phyloP scores from a whole-genome alignment of 1,140 invertebrate genomes.

The Telenomus remus region DNA sequence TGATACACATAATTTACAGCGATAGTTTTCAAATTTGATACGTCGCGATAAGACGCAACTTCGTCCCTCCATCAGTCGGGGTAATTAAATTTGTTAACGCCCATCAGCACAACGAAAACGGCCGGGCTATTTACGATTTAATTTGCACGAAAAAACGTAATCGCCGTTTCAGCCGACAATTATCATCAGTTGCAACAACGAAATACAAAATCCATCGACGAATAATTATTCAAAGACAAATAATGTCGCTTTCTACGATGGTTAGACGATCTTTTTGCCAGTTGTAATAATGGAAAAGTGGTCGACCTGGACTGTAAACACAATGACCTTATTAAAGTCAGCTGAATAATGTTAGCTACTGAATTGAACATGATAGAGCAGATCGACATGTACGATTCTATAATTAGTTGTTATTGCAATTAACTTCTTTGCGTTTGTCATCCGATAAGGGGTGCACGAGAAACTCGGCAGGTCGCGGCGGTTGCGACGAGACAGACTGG shows the following conservation, averaged over 20 bases:
- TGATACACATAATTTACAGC: conserved; percentile 20
- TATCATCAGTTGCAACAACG: background rate
- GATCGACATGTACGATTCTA: conserved; percentile 9
- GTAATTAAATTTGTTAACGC: conserved; percentile 18
- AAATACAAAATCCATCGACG: too few relatives aligned
- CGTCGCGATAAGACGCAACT: background rate
- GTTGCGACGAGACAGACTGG: conserved; percentile 22
- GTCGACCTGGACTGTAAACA: background rate
- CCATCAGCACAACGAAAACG: conserved; percentile 11
- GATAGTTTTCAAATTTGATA: conserved; percentile 17
- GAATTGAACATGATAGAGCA: background rate
- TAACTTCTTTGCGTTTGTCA: conserved; percentile 41
- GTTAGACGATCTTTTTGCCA: too few relatives aligned
- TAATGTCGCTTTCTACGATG: too few relatives aligned
- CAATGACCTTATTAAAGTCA: conserved; percentile 12
- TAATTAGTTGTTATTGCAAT: conserved; percentile 35
- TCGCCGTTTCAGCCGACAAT: too few relatives aligned
- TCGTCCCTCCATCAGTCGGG: conserved; percentile 1
- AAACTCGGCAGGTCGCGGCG: conserved; percentile 43
- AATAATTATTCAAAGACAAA: too few relatives aligned
- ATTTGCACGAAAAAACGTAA: too few relatives aligned
- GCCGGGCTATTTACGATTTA: conserved; percentile 9
- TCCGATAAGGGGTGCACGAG: conserved; percentile 42
- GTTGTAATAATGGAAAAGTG: too few relatives aligned
- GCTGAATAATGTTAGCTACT: conserved; percentile 3